Evolutionary conservation across 2,797 vertebrate genomes (phyloP), one percentile per base, ranked within the genome.

Genomic region (Scomberomorus guttatus): DNA sequence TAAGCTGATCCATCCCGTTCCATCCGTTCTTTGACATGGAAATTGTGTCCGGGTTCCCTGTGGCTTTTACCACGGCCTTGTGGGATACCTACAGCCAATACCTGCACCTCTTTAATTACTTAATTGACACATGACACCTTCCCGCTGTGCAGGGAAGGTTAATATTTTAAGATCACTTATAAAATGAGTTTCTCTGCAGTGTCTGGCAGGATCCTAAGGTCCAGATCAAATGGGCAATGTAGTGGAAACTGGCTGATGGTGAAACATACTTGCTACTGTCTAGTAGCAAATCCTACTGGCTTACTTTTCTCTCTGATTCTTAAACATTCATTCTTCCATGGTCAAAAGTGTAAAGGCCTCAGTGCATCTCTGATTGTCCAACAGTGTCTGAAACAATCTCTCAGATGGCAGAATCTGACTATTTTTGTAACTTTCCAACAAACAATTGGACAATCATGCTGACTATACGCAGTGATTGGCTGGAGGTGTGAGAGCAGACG

Each of bases 91-190:
- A 50, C 70, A 59, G 80, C 59, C 63, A 66, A 84, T 89, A 91
- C 82, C 87, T 84, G 61, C 50, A 54, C 82, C 76, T 81, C 80
- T 89, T 93, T 86, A 90, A 91, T 94, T 91, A 93, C 92, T 91
- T 90, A 92, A 88, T 66, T 64, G 91, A 90, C 80, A 94, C 20
- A 15, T 65, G 86, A 94, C 80, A 91, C 93, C 76, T 25, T 50
- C 60, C 42, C 65, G 39, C 68, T 54, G 44, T 52, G 34, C 52
- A 15, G 71, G 54, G 52, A 24, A 22, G 68, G 57, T 93, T 84
- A 94, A 94, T 94, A 94, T 94, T 94, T 95, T 83, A 94, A 68
- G 73, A 81, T 84, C 77, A 84, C 86, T 90, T 89, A 80, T 84
- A 60, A 80, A 89, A 87, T 86, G 79, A 89, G 89, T 69, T 84